A percentile compares a stretch with the other conserved stretches of the same genome.
Evolutionary conservation across 2,113 vertebrate species (phyloP).

Genomic region (Phycodurus eques): DNA sequence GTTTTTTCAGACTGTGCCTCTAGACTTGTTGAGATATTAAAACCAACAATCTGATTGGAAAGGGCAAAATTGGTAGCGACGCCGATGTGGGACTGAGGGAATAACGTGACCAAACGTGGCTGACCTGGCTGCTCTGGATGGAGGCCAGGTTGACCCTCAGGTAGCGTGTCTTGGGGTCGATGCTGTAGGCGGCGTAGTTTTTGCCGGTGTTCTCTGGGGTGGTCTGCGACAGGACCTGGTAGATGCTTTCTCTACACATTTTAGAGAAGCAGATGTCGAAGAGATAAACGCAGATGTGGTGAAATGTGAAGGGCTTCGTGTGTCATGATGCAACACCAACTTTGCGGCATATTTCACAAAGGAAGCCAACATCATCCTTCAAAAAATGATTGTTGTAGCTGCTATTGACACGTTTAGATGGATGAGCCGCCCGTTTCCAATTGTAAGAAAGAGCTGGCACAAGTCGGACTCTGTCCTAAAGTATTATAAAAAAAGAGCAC

Average conservation of each 20-base stretch:
- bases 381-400: no score
- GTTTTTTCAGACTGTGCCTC: no score
- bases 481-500: no score
- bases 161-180: slow-evolving; percentile 87
- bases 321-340: background rate
- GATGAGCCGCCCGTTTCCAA: no score
- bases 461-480: no score
- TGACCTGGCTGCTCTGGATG: slow-evolving; percentile 83
- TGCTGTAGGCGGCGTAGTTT: slow-evolving; percentile 80
- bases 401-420: no score
- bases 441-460: no score
- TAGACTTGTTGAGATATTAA: no score
- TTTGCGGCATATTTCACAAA: background rate
- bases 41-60: background rate
- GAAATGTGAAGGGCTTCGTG: background rate
- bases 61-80: background rate
- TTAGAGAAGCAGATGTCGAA: background rate
- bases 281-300: background rate
- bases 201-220: slow-evolving; percentile 90
- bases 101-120: slow-evolving; percentile 24
- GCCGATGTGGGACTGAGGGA: slow-evolving; percentile 7
- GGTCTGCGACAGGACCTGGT: slow-evolving; percentile 90
- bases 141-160: slow-evolving; percentile 81
- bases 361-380: background rate
- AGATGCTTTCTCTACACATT: slow-evolving; percentile 83